Base-by-base conservation (phyloP, 2,888 invertebrate species). In the Mactromeris polynyma region DNA sequence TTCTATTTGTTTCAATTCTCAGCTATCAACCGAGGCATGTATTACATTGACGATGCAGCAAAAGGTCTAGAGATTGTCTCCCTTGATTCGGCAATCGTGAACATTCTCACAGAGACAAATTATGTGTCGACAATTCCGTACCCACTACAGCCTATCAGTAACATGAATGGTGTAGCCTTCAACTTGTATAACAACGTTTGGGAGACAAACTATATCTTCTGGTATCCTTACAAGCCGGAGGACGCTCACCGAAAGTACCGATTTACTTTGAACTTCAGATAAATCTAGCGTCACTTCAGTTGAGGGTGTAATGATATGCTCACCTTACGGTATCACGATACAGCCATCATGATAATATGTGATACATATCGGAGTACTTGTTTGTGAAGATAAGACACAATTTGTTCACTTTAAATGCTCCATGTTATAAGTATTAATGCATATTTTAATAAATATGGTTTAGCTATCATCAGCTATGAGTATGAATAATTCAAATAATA, bases 131-230 rank as follows among this genome's bases (percentile, higher is more conserved):
- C 93, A 0, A 92, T 95, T 58, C 95, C 95, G 7, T 83, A 94
- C 40, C 95, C 95, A 2, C 91, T 95, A 21, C 85, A 58, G 26
- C 94, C 94, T 17, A 89, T 95, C 58, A 87, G 78, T 11, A 31
- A 90, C 33, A 92, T 96, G 33, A 93, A 88, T 46, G 96, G 96
- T 36, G 91, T 96, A 78, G 94, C 95, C 2, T 96, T 94, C 86
- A 95, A 95, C 84, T 81, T 96, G 42, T 95, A 94, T 89, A 96
- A 96, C 89, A 96, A 96, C 87, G 91, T 96, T 0, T 96, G 96
- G 96, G 94, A 95, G 86, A 95, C 95, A 7, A 96, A 96, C 88
- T 96, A 95, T 83, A 95, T 96, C 79, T 95, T 94, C 86, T 96
- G 96, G 96, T 96, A 96, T 84, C 96, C 96, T 0, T 96, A 93